phyloP scores from a whole-genome alignment of 2,797 vertebrate species.

The Sebastiscus tertius region DNA sequence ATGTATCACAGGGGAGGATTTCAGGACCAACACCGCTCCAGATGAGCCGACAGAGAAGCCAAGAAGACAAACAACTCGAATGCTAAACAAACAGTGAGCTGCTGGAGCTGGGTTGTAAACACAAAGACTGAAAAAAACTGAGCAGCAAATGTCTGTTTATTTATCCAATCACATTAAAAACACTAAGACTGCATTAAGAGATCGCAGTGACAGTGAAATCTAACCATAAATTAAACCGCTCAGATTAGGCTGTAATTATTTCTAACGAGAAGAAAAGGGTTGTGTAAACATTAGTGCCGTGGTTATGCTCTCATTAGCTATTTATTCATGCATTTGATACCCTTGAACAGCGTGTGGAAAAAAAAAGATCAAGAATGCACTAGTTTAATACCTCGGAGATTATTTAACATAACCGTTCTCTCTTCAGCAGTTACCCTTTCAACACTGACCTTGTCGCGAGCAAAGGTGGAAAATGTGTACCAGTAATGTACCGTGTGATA shows the following conservation, averaged over 20 bases:
- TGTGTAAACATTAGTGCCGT: constrained; percentile 58
- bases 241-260: constrained; percentile 57
- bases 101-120: constrained; percentile 24
- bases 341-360: constrained; percentile 29
- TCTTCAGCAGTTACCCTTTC: constrained; percentile 28
- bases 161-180: constrained; percentile 50
- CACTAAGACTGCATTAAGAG: constrained; percentile 34
- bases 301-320: constrained; percentile 42
- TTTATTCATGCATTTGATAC: constrained; percentile 53
- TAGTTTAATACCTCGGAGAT: constrained; percentile 38
- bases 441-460: constrained; percentile 38
- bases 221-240: constrained; percentile 54
- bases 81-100: constrained; percentile 9
- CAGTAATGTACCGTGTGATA: constrained; percentile 33
- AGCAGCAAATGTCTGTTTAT: constrained; percentile 55
- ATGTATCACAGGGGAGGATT: constrained; percentile 50
- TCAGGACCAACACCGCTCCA: constrained; percentile 40
- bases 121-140: constrained; percentile 6
- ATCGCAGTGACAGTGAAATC: constrained; percentile 39
- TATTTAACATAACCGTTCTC: constrained; percentile 27
- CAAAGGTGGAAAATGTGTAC: neutral
- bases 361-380: constrained; percentile 35
- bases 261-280: constrained; percentile 36
- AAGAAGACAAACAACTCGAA: constrained; percentile 45
- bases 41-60: constrained; percentile 40